Evolutionary conservation across 2,888 invertebrate species (phyloP), one percentile per base, ranked within the genome.

Genomic region (Octonoba sinensis): DNA sequence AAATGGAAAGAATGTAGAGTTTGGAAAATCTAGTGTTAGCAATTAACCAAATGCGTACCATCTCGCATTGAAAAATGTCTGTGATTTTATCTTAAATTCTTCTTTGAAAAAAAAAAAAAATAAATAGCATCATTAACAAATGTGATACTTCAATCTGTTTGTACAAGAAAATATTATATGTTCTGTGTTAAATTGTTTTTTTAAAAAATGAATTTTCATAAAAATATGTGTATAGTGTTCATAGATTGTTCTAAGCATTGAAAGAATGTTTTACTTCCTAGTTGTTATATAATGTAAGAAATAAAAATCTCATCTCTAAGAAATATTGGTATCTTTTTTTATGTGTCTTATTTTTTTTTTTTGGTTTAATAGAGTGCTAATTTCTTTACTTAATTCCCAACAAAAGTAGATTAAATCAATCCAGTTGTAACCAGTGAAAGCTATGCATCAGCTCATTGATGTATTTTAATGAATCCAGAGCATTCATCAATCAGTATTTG

Each of bases 141-240:
- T 81, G 79, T 81, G 79, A 81, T 81, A 81, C 73, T 81, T 81
- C 73, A 73, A 81, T 81, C 79, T 81, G 79, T 81, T 81, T 81
- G 79, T 81, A 81, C 72, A 73, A 81, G 79, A 81, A 81, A 81
- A 81, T 73, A 78, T 78, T 78, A 81, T 81, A 81, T 81, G 79
- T 81, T 81, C 79, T 81, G 73, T 81, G 79, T 81, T 81, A 64
- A 81, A 73, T 81, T 81, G 65, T 65, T 65, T 74, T 79, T 81
- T 81, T 73, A 59, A 73, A 71, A 78, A 81, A 81, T 73, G 79
- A 73, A 81, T 81, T 81, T 81, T 82, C 81, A 82, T 82, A 75
- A 82, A 71, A 71, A 65, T 82, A 74, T 69, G 82, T 82, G 82
- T 82, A 82, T 76, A 82, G 82, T 76, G 76, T 82, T 82, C 76